Evolutionary conservation across 2,888 invertebrate species (phyloP).

Genomic region (Platycheirus rosarum): DNA sequence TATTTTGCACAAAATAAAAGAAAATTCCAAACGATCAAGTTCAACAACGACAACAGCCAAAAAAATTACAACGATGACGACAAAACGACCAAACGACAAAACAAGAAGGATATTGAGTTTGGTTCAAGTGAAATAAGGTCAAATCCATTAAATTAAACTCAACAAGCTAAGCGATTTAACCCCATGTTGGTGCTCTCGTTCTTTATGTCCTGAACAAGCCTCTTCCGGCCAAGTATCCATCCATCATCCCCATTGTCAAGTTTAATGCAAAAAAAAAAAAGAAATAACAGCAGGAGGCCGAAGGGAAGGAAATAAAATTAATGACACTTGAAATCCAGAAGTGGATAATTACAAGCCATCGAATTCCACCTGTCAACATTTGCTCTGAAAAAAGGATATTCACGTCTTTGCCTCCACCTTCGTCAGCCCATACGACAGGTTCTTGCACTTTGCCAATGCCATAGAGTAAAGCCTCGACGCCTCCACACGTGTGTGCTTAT

Average conservation of each 20-base stretch:
- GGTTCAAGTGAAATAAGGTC: constrained; percentile 62
- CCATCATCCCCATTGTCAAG: constrained; percentile 10
- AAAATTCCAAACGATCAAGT: constrained; percentile 55
- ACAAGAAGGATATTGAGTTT: constrained; percentile 51
- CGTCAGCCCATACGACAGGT: constrained; percentile 5
- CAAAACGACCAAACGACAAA: too few species aligned
- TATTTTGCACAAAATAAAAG: constrained; percentile 8
- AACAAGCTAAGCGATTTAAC: constrained; percentile 57
- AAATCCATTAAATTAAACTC: constrained; percentile 62
- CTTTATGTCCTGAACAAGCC: constrained; percentile 15
- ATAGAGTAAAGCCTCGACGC: not conserved
- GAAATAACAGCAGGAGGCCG: not conserved
- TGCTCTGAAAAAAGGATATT: constrained; percentile 6
- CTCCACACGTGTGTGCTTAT: constrained; percentile 16
- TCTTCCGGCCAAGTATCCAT: not conserved
- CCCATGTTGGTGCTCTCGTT: constrained; percentile 3
- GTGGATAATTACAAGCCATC: constrained; percentile 61
- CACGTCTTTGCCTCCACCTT: not conserved
- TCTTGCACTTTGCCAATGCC: constrained; percentile 55
- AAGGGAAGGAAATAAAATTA: constrained; percentile 10
- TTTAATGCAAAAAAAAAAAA: not conserved
- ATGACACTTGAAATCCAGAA: constrained; percentile 48
- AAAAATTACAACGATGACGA: too few species aligned
- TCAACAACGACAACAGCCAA: constrained; percentile 46
- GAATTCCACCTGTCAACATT: constrained; percentile 64